phyloP scores from a whole-genome alignment of 92 coral and sea anemone genomes.

The Muricea muricata region DNA sequence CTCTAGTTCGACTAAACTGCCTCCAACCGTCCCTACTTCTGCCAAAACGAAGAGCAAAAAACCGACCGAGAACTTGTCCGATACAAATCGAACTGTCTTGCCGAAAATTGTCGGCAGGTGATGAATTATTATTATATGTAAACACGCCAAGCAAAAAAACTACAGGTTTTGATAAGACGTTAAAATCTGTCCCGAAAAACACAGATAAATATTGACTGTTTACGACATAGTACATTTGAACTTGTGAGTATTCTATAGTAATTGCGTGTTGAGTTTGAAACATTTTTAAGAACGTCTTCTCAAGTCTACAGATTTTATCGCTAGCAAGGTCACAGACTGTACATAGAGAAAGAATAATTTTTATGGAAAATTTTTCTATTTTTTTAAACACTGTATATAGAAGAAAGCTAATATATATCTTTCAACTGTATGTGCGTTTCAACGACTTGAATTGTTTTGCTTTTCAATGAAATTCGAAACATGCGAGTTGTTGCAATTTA shows the following conservation, averaged over 20 bases:
- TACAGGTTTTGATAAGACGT: slow-evolving; percentile 7
- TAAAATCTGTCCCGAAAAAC: neutral
- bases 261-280: neutral
- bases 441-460: neutral
- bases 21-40: slow-evolving; percentile 92
- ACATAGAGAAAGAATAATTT: neutral
- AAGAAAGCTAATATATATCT: neutral
- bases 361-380: slow-evolving; percentile 16
- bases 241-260: neutral
- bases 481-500: slow-evolving; percentile 1
- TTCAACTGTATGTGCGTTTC: neutral
- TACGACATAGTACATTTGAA: slow-evolving; percentile 10
- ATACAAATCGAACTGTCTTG: slow-evolving; percentile 92
- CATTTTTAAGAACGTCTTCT: neutral
- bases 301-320: slow-evolving; percentile 22
- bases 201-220: neutral
- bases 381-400: slow-evolving; percentile 5
- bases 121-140: slow-evolving; percentile 3
- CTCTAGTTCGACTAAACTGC: slow-evolving; percentile 83
- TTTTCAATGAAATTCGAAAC: neutral
- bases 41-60: slow-evolving; percentile 82
- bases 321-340: neutral
- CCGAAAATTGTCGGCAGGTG: slow-evolving; percentile 98
- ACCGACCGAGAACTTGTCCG: slow-evolving; percentile 71
- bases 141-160: slow-evolving; percentile 1